Conservation (phyloP, 2,797 vertebrate genomes). For the Onychomys leucogaster region DNA sequence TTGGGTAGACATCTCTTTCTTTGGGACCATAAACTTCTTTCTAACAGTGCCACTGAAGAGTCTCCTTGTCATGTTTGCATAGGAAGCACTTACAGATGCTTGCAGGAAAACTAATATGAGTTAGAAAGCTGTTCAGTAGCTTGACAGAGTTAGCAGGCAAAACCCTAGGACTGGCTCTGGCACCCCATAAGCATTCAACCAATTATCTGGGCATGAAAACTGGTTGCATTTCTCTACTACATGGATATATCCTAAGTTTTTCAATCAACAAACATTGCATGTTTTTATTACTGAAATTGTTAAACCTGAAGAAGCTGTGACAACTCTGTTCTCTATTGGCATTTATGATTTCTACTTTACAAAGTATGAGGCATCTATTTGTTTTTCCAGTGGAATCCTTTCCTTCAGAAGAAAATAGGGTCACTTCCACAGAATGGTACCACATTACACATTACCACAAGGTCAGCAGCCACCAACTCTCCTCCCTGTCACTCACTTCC, state of each 20-base stretch:
- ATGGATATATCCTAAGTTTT: neutral
- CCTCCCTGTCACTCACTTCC: neutral
- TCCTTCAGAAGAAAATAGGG: neutral
- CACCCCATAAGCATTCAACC: neutral
- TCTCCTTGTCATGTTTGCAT: neutral
- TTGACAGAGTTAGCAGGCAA: neutral
- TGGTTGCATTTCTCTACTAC: neutral
- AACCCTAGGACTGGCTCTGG: neutral
- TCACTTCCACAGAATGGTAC: neutral
- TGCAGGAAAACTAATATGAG: neutral
- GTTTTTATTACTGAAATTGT: neutral
- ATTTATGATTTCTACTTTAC: neutral
- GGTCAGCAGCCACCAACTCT: neutral
- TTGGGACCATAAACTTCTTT: neutral
- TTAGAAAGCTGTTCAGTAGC: neutral
- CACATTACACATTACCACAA: no score
- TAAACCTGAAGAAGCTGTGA: neutral
- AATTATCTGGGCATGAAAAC: neutral
- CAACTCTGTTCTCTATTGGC: neutral
- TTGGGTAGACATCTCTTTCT: no score
- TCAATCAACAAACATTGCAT: neutral
- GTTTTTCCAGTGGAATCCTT: neutral
- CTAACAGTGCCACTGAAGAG: no score
- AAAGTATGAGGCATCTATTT: neutral
- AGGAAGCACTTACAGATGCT: neutral